Evolutionary conservation across 2,888 invertebrate species (phyloP).

Genomic region (Perizoma flavofasciatum): DNA sequence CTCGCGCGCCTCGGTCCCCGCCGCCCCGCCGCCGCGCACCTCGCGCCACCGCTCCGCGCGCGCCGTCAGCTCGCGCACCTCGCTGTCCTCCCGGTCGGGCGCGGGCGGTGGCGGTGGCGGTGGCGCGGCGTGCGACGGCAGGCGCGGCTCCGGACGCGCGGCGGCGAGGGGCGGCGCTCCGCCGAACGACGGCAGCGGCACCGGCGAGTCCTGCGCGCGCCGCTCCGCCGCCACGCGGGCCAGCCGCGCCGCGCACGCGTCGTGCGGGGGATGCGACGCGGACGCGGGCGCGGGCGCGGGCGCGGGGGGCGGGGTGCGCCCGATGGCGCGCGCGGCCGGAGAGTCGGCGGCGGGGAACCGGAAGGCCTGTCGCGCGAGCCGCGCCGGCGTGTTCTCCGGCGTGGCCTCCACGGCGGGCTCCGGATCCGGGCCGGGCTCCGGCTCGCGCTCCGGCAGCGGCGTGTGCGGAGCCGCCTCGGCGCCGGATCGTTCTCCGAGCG

Average conservation of each 20-base stretch:
- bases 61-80: constrained; percentile 42
- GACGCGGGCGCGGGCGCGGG: constrained; percentile 41
- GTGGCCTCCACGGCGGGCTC: constrained; percentile 59
- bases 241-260: constrained; percentile 62
- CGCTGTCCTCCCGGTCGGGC: constrained; percentile 45
- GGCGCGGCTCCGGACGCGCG: constrained; percentile 56
- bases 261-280: constrained; percentile 11
- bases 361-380: constrained; percentile 86
- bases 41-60: constrained; percentile 33
- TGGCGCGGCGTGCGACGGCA: constrained; percentile 56
- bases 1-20: constrained; percentile 34
- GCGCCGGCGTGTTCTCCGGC: constrained; percentile 91
- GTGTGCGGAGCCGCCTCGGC: constrained; percentile 83
- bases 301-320: constrained; percentile 48
- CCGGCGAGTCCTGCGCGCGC: constrained; percentile 72
- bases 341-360: constrained; percentile 56
- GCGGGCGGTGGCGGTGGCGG: constrained; percentile 10
- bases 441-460: constrained; percentile 87
- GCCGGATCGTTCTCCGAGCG: constrained; percentile 82
- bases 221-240: constrained; percentile 80
- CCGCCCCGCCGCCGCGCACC: constrained; percentile 24
- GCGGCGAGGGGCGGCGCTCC: constrained; percentile 66
- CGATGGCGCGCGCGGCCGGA: constrained; percentile 53
- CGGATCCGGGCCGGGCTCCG: constrained; percentile 88
- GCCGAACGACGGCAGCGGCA: constrained; percentile 71